These are phyloP conservation scores for Nephrocerus scutellatus DNA, from an alignment of 2,888 invertebrate species.

Conservation along the genomic window DNA sequence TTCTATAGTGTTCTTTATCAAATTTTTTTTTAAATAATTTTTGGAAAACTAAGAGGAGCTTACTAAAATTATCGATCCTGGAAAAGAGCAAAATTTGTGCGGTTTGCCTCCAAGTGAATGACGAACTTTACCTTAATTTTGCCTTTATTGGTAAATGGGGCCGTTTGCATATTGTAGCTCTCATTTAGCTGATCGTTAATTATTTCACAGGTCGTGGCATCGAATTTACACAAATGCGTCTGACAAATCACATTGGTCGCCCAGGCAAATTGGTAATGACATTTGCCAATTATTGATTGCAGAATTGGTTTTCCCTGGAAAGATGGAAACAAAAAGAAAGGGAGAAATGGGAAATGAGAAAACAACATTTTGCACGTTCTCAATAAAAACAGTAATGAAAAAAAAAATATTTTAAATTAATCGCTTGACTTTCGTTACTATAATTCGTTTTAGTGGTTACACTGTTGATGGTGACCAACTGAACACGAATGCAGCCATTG, in stretches of 20 bases:
- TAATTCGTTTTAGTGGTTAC: too few relatives aligned
- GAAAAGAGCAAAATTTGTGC: too few relatives aligned
- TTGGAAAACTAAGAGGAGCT: too few relatives aligned
- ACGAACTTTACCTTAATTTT: constrained; percentile 35
- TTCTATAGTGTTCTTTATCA: constrained; percentile 5
- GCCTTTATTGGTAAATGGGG: constrained; percentile 37
- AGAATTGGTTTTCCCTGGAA: constrained; percentile 42
- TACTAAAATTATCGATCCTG: too few relatives aligned
- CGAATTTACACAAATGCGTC: constrained; percentile 39
- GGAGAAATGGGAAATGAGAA: neutral
- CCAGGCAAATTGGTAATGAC: constrained; percentile 44
- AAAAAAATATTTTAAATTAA: too few relatives aligned
- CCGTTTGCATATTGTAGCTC: constrained; percentile 36
- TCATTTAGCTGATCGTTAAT: constrained; percentile 39
- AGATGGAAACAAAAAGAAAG: constrained; percentile 5
- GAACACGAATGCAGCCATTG: too few relatives aligned
- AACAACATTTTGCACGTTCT: too few relatives aligned
- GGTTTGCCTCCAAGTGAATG: too few relatives aligned
- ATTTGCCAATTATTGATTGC: constrained; percentile 37
- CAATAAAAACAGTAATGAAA: too few relatives aligned
- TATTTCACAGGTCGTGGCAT: constrained; percentile 38
- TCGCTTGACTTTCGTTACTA: too few relatives aligned
- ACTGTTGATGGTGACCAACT: too few relatives aligned
- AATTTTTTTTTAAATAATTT: constrained; percentile 13
- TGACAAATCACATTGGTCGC: constrained; percentile 46